Percentiles rank a stretch among this genome's conserved stretches.
These are phyloP conservation scores for Kryptolebias marmoratus DNA, from an alignment of 2,113 vertebrate genomes.

Conservation along the genomic window DNA sequence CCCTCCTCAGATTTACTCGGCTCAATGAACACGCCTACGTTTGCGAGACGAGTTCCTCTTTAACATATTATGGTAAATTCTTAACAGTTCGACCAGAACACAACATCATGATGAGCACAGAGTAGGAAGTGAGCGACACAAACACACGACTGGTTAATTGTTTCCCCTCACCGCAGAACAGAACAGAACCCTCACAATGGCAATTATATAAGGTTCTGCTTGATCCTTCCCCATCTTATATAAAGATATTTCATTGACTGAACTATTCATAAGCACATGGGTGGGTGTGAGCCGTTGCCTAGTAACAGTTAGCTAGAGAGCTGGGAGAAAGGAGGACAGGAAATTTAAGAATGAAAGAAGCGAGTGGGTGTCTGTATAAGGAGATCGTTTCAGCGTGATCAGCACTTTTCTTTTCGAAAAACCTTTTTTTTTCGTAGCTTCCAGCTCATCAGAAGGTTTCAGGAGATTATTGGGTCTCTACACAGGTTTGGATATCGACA, in stretches of 20 bases:
- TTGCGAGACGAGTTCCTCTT: background rate
- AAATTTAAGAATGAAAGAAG: constrained; percentile 42
- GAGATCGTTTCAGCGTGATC: background rate
- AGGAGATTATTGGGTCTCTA: too few species aligned
- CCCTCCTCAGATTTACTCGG: background rate
- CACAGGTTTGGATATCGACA: too few species aligned
- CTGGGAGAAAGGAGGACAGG: constrained; percentile 30
- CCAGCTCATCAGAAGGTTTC: too few species aligned
- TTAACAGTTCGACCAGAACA: background rate
- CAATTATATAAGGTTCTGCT: background rate
- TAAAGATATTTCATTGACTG: constrained; percentile 24
- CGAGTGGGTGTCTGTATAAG: constrained; percentile 5
- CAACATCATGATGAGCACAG: background rate
- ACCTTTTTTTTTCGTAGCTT: too few species aligned
- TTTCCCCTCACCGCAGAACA: background rate
- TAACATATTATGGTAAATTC: background rate
- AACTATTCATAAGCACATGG: constrained; percentile 32
- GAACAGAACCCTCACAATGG: background rate
- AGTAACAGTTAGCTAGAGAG: constrained; percentile 45
- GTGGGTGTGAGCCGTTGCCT: constrained; percentile 61
- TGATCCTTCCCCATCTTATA: background rate
- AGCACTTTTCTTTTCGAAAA: background rate
- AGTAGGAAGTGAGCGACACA: background rate
- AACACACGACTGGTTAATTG: background rate
- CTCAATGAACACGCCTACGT: background rate